phyloP scores from a whole-genome alignment of 53 echinoderm and acorn worm genomes.

The Crossaster papposus region DNA sequence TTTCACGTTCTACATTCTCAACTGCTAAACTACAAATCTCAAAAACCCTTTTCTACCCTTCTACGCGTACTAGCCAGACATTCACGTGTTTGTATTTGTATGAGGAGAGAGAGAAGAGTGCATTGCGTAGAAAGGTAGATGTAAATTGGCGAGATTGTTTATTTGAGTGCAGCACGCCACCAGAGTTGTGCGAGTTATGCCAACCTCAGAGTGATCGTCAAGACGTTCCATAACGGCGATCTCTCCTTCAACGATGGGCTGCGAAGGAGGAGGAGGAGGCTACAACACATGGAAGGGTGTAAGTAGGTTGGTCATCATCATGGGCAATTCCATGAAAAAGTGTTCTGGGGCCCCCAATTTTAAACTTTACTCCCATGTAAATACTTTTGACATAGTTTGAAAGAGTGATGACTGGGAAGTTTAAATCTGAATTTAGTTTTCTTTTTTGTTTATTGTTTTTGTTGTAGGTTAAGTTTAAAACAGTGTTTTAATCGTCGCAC shows the following conservation, averaged over 20 bases:
- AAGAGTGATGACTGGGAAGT: too few species aligned
- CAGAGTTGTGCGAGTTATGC: background rate
- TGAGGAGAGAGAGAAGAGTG: background rate
- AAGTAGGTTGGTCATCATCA: background rate
- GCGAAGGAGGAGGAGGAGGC: slow-evolving; percentile 60
- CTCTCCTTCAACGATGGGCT: slow-evolving; percentile 62
- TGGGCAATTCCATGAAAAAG: background rate
- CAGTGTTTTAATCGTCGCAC: too few species aligned
- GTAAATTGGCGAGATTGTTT: background rate
- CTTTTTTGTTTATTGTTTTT: too few species aligned
- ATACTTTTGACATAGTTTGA: too few species aligned
- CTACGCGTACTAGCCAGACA: background rate
- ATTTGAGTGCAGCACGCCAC: background rate
- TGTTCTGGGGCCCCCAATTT: too few species aligned
- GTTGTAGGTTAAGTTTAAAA: too few species aligned
- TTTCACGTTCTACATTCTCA: background rate
- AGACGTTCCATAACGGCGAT: slow-evolving; percentile 58
- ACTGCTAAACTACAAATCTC: background rate
- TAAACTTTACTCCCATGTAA: too few species aligned
- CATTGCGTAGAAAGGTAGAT: background rate
- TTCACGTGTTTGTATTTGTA: background rate
- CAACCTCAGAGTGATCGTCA: slow-evolving; percentile 57
- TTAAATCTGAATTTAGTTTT: too few species aligned
- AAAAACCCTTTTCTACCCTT: background rate
- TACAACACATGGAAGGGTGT: slow-evolving; percentile 15